These are phyloP conservation scores for Leptestheria dahalacensis DNA, from an alignment of 1,140 invertebrate genomes.

Conservation along the genomic window DNA sequence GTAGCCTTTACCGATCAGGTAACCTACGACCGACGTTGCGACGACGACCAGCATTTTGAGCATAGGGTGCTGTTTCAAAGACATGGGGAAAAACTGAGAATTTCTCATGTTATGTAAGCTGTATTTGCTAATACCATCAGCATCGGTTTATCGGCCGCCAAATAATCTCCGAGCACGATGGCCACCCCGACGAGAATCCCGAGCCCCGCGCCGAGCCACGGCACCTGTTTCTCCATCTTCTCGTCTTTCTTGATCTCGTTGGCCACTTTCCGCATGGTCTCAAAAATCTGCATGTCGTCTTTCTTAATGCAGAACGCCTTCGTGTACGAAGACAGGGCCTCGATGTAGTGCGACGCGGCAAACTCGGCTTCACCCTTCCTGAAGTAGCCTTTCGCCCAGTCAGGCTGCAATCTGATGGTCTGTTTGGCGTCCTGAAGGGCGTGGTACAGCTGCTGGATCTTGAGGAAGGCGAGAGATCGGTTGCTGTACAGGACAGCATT, in stretches of 20 bases:
- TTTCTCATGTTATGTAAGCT: neutral
- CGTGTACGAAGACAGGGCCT: conserved; percentile 54
- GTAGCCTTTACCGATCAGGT: conserved; percentile 35
- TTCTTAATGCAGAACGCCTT: conserved; percentile 49
- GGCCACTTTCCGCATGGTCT: conserved; percentile 44
- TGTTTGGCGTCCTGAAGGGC: conserved; percentile 60
- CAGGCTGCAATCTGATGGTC: conserved; percentile 52
- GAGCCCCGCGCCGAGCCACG: conserved; percentile 55
- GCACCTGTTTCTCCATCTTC: conserved; percentile 48
- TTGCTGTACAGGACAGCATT: conserved; percentile 62
- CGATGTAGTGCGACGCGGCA: conserved; percentile 45
- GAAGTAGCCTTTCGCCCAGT: conserved; percentile 70
- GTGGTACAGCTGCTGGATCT: conserved; percentile 56
- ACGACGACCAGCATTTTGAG: conserved; percentile 42
- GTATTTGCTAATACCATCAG: conserved; percentile 36
- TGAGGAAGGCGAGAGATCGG: conserved; percentile 59
- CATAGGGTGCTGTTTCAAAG: conserved; percentile 40
- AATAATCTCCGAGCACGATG: conserved; percentile 51
- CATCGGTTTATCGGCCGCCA: conserved; percentile 46
- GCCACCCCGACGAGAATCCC: conserved; percentile 53
- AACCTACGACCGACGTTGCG: conserved; percentile 40
- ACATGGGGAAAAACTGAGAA: neutral
- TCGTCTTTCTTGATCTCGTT: conserved; percentile 39
- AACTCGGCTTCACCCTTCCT: conserved; percentile 60
- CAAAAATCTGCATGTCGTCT: conserved; percentile 45